Conservation (phyloP, 2,888 invertebrate species). For the Oligia fasciuncula region DNA sequence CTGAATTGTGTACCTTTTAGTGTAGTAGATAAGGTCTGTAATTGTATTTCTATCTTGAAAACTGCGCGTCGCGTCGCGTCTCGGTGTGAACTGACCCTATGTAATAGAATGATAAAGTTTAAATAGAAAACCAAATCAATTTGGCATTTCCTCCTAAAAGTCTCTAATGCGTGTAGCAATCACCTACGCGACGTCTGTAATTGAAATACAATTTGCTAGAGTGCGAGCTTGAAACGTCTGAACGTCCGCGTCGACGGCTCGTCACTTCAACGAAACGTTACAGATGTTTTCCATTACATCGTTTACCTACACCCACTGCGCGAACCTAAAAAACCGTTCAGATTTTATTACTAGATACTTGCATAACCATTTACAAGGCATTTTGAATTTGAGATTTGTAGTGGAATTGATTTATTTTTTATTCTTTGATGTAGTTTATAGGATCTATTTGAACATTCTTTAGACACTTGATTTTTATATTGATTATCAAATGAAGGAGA, state of each 20-base stretch:
- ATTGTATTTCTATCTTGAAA: too few relatives aligned
- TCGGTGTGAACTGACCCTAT: too few relatives aligned
- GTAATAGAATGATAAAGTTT: background rate
- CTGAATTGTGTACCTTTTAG: too few relatives aligned
- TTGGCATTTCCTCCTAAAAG: background rate
- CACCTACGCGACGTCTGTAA: conserved; percentile 8
- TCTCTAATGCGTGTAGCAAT: conserved; percentile 7
- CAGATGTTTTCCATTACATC: conserved; percentile 58
- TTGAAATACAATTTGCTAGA: conserved; percentile 23
- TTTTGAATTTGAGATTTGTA: conserved; percentile 9
- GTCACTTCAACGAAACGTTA: conserved; percentile 25
- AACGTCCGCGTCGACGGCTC: conserved; percentile 24
- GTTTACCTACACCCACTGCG: conserved; percentile 31
- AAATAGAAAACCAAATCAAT: background rate
- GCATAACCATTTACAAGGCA: conserved; percentile 9
- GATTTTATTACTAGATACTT: conserved; percentile 36
- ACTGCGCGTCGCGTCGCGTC: too few relatives aligned
- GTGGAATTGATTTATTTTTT: background rate
- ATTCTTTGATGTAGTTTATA: background rate
- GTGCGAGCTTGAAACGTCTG: conserved; percentile 16
- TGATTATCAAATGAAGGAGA: background rate
- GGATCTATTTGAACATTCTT: background rate
- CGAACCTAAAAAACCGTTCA: conserved; percentile 35
- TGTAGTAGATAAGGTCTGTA: too few relatives aligned
- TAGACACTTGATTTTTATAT: background rate